Evolutionary conservation across 2,888 invertebrate species (phyloP).

Genomic region (Agriotes lineatus): DNA sequence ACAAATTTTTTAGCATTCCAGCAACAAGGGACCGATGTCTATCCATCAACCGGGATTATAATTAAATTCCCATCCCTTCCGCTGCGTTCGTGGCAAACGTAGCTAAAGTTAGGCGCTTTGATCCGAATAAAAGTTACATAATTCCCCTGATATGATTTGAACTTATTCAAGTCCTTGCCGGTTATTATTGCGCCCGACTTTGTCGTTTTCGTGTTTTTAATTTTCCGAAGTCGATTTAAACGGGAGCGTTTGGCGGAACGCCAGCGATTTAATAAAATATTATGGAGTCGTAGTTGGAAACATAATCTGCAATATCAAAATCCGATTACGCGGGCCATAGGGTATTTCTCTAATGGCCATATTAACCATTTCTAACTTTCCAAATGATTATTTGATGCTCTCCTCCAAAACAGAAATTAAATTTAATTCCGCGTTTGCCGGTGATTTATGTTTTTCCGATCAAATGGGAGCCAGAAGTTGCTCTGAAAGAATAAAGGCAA

Average conservation of each 20-base stretch:
- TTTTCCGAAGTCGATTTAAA: constrained; percentile 3
- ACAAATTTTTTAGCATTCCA: constrained; percentile 1
- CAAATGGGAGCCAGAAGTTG: background rate
- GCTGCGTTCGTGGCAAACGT: constrained; percentile 8
- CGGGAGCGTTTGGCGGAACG: constrained; percentile 12
- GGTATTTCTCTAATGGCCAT: constrained; percentile 33
- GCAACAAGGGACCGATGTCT: constrained; percentile 17
- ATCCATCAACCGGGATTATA: constrained; percentile 27
- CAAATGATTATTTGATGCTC: constrained; percentile 32
- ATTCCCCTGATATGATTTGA: constrained; percentile 8
- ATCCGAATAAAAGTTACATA: constrained; percentile 21
- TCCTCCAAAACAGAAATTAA: constrained; percentile 20
- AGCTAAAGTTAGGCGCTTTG: constrained; percentile 7
- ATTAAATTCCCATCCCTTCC: constrained; percentile 24
- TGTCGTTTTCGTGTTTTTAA: background rate
- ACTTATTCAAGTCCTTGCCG: constrained; percentile 1
- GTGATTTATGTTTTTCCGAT: constrained; percentile 19
- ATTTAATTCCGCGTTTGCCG: constrained; percentile 13
- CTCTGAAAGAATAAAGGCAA: background rate
- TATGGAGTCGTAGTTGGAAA: constrained; percentile 29
- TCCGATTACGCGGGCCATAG: constrained; percentile 33
- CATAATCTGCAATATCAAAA: constrained; percentile 34
- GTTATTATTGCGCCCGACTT: constrained; percentile 1
- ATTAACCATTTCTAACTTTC: constrained; percentile 35
- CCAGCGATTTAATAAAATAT: constrained; percentile 31